Evolutionary conservation across 2,113 vertebrate species (phyloP), one percentile per base, ranked within the genome.

Genomic region (Epinephelus fuscoguttatus): DNA sequence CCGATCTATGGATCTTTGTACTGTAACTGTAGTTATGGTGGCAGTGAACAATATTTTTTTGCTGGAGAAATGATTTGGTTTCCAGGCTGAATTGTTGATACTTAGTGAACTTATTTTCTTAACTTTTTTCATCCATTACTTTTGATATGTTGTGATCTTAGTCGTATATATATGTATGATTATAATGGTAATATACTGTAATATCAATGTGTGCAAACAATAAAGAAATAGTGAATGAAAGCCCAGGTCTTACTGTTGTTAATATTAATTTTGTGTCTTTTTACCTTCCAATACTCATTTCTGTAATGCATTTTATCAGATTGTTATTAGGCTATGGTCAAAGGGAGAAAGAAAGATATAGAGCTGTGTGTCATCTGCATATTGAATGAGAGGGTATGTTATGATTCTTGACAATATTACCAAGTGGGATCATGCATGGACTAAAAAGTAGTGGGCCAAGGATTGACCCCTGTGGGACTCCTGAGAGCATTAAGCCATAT

Each of bases 21-120:
- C 90, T 92, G 89, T 94, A 91, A 80, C 57, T 85, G 86, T 89
- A 82, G 88, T 90, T 85, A 89, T 88, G 78, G 90, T 93, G 85
- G 90, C 89, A 69, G 87, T 92, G 75, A 84, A 82, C 63, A 68
- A 78, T 47, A 47, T 80, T 87, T 77, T 80, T 91, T 75, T 63
- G 2, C 56, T 10, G 19, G 86, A 84, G 75, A 88, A 81, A 50
- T 78, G 4, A 66, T 73, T 81, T 77, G 25, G 42, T 86, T 82
- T 88, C 49, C 66, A 61, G 66, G 75, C 68, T 72, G 78, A 79
- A 78, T 74, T 85, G 73, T 90, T 88, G 82, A 91, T 79, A 85
- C 57, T 33, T 74, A 21, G 81, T 92, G 76, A 78, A 84, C 27
- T 90, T 88, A 83, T 88, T 85, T 85, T 89, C 62, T 81, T 64